Evolutionary conservation across 2,797 vertebrate species (phyloP).

Genomic region (Gymnocypris eckloni): DNA sequence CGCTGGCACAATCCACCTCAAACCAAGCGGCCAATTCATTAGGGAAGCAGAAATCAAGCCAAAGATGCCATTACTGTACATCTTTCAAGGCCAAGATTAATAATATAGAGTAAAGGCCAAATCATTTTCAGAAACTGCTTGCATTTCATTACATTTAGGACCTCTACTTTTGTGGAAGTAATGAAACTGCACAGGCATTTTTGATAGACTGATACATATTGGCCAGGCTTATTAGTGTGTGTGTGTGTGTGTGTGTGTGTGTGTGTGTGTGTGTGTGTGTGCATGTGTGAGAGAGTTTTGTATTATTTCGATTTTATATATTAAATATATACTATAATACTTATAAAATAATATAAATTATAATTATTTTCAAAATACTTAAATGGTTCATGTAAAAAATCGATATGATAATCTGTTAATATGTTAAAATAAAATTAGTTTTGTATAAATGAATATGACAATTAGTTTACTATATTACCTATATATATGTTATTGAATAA

Average conservation of each 20-base stretch:
- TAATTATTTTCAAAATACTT: too few relatives aligned
- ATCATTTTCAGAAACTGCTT: slow-evolving; percentile 14
- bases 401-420: too few relatives aligned
- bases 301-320: too few relatives aligned
- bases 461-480: not conserved
- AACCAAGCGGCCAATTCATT: not conserved
- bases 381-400: too few relatives aligned
- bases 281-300: too few relatives aligned
- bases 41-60: slow-evolving; percentile 14
- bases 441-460: not conserved
- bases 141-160: not conserved
- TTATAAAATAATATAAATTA: not conserved
- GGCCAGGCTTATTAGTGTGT: not conserved
- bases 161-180: not conserved
- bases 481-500: too few relatives aligned
- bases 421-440: too few relatives aligned
- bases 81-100: not conserved
- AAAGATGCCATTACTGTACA: slow-evolving; percentile 29
- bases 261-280: too few relatives aligned
- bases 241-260: too few relatives aligned
- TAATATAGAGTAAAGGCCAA: slow-evolving; percentile 17
- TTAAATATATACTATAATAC: not conserved
- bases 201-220: not conserved
- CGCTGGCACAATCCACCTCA: not conserved
- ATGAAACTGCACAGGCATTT: not conserved